phyloP scores from a whole-genome alignment of 2,113 vertebrate genomes.

The Hippoglossus stenolepis region DNA sequence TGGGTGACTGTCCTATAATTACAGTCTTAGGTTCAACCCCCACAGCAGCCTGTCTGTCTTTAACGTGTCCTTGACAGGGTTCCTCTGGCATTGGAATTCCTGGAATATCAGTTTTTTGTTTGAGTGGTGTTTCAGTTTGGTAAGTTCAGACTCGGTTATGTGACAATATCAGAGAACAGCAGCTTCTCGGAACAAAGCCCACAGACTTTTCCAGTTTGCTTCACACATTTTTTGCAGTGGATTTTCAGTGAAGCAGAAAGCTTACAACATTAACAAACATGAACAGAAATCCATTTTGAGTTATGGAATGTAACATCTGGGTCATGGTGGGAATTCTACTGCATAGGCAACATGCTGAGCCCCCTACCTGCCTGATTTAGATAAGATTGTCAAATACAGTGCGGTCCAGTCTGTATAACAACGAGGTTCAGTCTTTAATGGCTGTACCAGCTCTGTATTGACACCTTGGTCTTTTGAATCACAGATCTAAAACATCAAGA shows the following conservation, averaged over 20 bases:
- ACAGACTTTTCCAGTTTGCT: constrained; percentile 24
- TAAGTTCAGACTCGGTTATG: not conserved
- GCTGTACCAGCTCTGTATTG: not conserved
- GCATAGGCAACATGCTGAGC: constrained; percentile 2
- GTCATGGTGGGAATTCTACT: constrained; percentile 20
- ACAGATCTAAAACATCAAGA: too few relatives aligned
- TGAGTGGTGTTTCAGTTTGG: constrained; percentile 10
- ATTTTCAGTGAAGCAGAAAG: not conserved
- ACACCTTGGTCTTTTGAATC: too few relatives aligned
- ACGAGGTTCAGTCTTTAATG: not conserved
- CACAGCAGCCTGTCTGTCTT: constrained; percentile 2
- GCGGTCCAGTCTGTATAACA: not conserved
- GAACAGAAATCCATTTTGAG: not conserved
- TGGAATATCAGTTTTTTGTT: constrained; percentile 3
- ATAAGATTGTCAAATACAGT: not conserved
- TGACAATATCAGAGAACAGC: not conserved
- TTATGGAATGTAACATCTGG: constrained; percentile 44
- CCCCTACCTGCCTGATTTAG: not conserved
- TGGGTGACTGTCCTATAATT: constrained; percentile 22
- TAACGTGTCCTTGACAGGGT: constrained; percentile 15
- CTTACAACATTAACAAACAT: constrained; percentile 9
- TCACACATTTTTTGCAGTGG: constrained; percentile 12
- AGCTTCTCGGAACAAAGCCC: not conserved
- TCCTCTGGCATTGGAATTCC: constrained; percentile 14
- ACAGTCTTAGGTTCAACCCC: not conserved